phyloP scores from a whole-genome alignment of 2,797 vertebrate genomes.

The Galagoides demidoff region DNA sequence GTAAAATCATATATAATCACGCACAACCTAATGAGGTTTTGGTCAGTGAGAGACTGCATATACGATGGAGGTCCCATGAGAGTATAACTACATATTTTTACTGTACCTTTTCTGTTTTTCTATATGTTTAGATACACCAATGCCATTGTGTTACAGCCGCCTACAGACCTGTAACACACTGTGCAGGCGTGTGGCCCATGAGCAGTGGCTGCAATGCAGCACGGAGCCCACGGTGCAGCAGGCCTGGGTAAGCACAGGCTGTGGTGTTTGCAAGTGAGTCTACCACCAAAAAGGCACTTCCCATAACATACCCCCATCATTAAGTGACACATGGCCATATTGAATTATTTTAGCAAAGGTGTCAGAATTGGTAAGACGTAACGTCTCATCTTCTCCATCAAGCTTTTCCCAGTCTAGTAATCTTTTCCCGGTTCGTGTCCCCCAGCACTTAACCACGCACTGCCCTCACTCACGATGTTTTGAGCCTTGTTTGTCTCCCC shows the following conservation, averaged over 20 bases:
- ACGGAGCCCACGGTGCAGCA: rapidly evolving
- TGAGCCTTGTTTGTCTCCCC: not conserved
- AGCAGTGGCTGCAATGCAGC: not conserved
- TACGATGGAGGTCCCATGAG: not conserved
- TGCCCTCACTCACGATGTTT: not conserved
- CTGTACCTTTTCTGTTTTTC: not conserved
- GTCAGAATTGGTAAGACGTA: not conserved
- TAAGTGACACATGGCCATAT: not conserved
- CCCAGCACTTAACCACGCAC: not conserved
- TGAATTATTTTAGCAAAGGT: not conserved
- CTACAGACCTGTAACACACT: not conserved
- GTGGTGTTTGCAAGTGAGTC: not conserved
- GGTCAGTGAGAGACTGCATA: not conserved
- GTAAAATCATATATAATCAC: not conserved
- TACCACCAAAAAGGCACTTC: not conserved
- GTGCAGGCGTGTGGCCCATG: not conserved
- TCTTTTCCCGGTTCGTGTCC: not conserved
- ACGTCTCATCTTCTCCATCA: not conserved
- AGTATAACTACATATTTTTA: not conserved
- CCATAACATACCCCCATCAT: not conserved
- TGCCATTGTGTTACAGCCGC: not conserved
- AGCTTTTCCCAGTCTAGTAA: not conserved
- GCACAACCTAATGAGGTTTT: not conserved
- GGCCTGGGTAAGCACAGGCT: not conserved
- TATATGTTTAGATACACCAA: not conserved